Evolutionary conservation across 2,888 invertebrate genomes (phyloP).

Genomic region (Eristalis tenax): DNA sequence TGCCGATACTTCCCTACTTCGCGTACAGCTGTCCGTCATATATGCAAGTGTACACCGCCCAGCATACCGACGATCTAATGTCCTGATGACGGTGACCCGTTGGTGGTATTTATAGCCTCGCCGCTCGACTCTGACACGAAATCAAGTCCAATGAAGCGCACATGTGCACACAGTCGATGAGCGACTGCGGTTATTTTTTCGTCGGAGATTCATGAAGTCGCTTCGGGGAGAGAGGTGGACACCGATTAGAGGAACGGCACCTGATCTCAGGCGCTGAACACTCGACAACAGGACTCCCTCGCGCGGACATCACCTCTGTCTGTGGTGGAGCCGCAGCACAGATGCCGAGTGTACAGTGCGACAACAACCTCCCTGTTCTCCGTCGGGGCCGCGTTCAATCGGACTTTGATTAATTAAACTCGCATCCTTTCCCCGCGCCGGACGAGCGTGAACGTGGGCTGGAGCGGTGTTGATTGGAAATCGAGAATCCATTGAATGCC

Average conservation of each 20-base stretch:
- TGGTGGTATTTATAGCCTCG: neutral
- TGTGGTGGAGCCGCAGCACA: no score
- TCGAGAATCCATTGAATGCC: slow-evolving; percentile 19
- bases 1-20: neutral
- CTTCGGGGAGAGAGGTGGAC: no score
- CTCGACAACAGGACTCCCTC: neutral
- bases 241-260: neutral
- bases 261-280: neutral
- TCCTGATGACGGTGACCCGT: neutral
- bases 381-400: slow-evolving; percentile 9
- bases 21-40: neutral
- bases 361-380: neutral
- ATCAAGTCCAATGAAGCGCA: neutral
- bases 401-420: slow-evolving; percentile 21
- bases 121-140: neutral
- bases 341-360: no score
- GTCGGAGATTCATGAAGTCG: neutral
- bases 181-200: neutral
- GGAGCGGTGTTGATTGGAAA: neutral
- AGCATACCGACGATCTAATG: neutral
- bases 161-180: no score
- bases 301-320: no score
- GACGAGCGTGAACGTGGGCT: neutral
- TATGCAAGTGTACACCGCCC: neutral
- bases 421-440: slow-evolving; percentile 17